Percentiles rank a stretch among this genome's conserved stretches.
These are phyloP conservation scores for Trachurus trachurus DNA, from an alignment of 2,797 vertebrate genomes.

Conservation along the genomic window DNA sequence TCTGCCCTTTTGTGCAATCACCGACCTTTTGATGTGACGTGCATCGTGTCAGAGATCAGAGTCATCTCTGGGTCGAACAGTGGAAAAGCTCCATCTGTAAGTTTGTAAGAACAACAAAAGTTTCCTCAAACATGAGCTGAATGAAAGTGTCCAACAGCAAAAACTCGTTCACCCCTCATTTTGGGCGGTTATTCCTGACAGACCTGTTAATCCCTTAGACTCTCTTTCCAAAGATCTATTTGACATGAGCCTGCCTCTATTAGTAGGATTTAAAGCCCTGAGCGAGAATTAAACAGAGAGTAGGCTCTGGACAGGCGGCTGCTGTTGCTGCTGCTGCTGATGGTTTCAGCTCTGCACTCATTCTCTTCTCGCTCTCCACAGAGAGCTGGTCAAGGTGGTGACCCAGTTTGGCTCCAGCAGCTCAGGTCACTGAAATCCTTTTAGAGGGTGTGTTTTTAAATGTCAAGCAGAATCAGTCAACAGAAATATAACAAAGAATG, in stretches of 20 bases:
- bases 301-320: constrained; percentile 24
- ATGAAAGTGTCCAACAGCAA: not conserved
- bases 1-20: constrained; percentile 48
- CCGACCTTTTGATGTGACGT: constrained; percentile 44
- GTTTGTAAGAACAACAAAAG: constrained; percentile 13
- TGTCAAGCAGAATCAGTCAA: constrained; percentile 28
- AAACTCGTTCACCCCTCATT: constrained; percentile 12
- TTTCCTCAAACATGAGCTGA: constrained; percentile 21
- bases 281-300: constrained; percentile 52
- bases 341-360: constrained; percentile 9
- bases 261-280: constrained; percentile 49
- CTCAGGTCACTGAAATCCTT: constrained; percentile 15
- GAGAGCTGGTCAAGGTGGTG: constrained; percentile 22
- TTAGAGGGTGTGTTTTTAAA: constrained; percentile 25
- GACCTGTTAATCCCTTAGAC: constrained; percentile 41
- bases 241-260: constrained; percentile 53
- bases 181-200: constrained; percentile 30
- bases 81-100: constrained; percentile 8
- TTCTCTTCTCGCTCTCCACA: constrained; percentile 22
- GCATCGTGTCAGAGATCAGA: constrained; percentile 37
- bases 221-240: constrained; percentile 38
- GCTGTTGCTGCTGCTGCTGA: constrained; percentile 12
- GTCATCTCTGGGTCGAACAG: constrained; percentile 2
- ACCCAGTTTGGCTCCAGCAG: constrained; percentile 32
- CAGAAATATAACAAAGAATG: constrained; percentile 15